These are phyloP conservation scores for Lithophane semibrunnea DNA, from an alignment of 2,888 invertebrate genomes.

Conservation along the genomic window DNA sequence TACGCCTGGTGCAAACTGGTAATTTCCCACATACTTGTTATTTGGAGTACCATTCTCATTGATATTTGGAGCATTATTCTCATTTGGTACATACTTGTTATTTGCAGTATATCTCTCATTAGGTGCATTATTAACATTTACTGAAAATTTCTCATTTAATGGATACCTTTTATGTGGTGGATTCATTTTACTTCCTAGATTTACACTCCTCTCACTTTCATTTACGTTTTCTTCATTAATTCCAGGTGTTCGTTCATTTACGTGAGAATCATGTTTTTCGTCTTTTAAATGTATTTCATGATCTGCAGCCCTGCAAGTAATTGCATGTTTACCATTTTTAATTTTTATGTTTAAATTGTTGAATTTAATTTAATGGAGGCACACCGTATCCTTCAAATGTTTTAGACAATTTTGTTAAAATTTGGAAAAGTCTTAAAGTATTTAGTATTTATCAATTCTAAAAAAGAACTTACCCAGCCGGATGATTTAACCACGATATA, in stretches of 20 bases:
- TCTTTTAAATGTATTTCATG: slow-evolving; percentile 21
- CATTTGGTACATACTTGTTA: neutral
- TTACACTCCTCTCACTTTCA: neutral
- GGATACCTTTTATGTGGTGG: neutral
- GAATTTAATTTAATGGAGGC: neutral
- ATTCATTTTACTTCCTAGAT: neutral
- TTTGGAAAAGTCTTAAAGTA: neutral
- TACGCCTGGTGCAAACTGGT: neutral
- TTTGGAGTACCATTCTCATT: neutral
- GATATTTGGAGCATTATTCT: neutral
- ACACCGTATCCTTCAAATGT: neutral
- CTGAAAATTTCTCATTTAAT: neutral
- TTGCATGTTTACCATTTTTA: neutral
- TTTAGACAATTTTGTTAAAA: neutral
- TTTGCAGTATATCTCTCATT: neutral
- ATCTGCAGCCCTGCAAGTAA: slow-evolving; percentile 45
- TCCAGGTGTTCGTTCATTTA: neutral
- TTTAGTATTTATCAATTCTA: neutral
- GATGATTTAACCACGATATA: slow-evolving; percentile 74
- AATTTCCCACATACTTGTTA: neutral
- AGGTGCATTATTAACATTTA: neutral
- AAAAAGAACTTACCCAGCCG: slow-evolving; percentile 64
- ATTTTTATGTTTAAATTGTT: neutral
- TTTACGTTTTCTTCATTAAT: neutral
- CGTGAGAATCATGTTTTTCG: neutral